Evolutionary conservation across 2,888 invertebrate genomes (phyloP), one percentile per base, ranked within the genome.

Genomic region (Ichneumoninae sp.): DNA sequence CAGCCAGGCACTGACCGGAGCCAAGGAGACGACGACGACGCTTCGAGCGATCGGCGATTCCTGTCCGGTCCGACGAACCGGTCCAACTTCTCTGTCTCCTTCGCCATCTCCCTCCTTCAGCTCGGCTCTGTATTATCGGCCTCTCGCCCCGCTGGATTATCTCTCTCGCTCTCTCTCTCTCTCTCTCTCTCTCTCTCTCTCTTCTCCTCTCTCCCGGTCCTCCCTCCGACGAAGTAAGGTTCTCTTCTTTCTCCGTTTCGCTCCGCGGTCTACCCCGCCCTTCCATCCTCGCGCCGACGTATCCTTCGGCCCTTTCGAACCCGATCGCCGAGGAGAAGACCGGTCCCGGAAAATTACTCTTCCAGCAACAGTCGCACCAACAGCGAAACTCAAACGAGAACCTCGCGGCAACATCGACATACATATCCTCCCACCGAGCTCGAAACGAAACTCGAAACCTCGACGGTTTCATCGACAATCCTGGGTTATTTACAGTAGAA

Each of bases 1-100:
- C 70, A 70, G 85, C 88, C 88, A 89, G 89, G 89, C 92, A 92
- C 90, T 93, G 92, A 92, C 92, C 92, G 91, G 90, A 91, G 91
- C 90, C 90, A 91, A 93, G 90, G 89, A 91, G 90, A 89, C 91
- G 89, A 62, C 91, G 89, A 62, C 62, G 62, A 83, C 90, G 90
- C 91, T 90, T 79, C 89, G 89, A 91, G 91, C 91, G 89, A 91
- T 92, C 91, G 90, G 86, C 89, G 90, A 88, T 88, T 89, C 89
- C 89, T 88, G 90, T 90, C 89, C 89, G 88, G 86, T 84, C 86
- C 86, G 87, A 88, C 90, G 89, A 89, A 88, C 89, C 88, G 89
- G 88, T 88, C 86, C 86, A 78, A 78, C 77, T 85, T 88, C 89
- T 90, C 88, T 86, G 89, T 88, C 89, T 76, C 82, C 65, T n/a